These are phyloP conservation scores for Rhyacophila brunnea DNA, from an alignment of 1,140 invertebrate genomes.

Conservation along the genomic window DNA sequence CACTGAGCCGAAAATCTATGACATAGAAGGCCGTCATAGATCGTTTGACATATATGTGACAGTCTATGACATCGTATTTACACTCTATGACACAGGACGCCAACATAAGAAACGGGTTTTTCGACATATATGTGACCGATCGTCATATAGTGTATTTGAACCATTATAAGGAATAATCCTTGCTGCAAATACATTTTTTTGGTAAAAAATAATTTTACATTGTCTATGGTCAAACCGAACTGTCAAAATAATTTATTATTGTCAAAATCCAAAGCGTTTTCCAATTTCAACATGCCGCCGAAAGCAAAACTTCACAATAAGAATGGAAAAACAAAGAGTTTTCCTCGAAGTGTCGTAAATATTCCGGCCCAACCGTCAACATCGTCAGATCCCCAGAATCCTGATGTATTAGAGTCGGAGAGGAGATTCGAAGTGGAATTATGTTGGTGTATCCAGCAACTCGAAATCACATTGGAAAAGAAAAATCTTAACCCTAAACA, in stretches of 20 bases:
- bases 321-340: conserved; percentile 25
- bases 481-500: conserved; percentile 65
- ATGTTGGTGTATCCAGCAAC: conserved; percentile 74
- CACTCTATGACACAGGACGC: too few species aligned
- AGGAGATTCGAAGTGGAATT: conserved; percentile 70
- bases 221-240: too few species aligned
- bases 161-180: too few species aligned
- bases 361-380: not conserved
- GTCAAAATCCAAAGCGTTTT: not conserved
- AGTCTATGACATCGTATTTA: too few species aligned
- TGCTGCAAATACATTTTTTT: too few species aligned
- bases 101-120: too few species aligned
- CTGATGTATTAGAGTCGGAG: conserved; percentile 35
- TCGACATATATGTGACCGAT: too few species aligned
- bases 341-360: conserved; percentile 7
- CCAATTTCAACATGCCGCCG: conserved; percentile 20
- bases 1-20: too few species aligned
- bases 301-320: conserved; percentile 25
- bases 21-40: too few species aligned
- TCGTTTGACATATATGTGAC: too few species aligned
- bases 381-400: not conserved
- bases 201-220: too few species aligned
- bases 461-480: conserved; percentile 57
- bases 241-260: conserved; percentile 6
- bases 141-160: too few species aligned